Evolutionary conservation across 2,888 invertebrate genomes (phyloP), one percentile per base, ranked within the genome.

Genomic region (Agrochola lota): DNA sequence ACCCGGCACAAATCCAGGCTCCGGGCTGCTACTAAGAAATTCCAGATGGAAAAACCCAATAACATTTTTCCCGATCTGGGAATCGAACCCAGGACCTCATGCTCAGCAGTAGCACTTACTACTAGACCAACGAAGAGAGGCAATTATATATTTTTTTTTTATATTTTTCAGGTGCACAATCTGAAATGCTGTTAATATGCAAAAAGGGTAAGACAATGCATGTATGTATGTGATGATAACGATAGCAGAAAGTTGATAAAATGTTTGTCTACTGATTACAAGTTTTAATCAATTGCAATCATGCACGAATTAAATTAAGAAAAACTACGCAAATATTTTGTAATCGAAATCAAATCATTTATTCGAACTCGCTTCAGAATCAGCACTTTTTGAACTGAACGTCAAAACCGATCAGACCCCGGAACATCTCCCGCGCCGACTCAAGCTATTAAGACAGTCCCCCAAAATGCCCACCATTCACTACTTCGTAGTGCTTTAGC

Each of bases 241-340:
- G 67, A 77, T 71, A 63, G 12, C 8, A 57, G 35, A 76, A 62
- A 55, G 30, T 30, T 66, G 52, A 78, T 73, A 80, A 80, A 60
- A 60, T 60, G n/a, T 60, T 69, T 69, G n/a, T 55, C 23, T 66
- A 55, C 64, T 35, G 81, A 78, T 66, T 52, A 66, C 23, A 69
- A n/a, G 20, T 43, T 52, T 49, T 79, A n/a, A 80, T 71, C 55
- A 71, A 64, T 64, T 49, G 46, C 46, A 63, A 57, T 55, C 40
- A 57, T 52, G 40, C 30, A 30, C 20, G 15, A 64, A 52, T 8
- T 59, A 40, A 40, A 59, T 77, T 17, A 55, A 43, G 20, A 30
- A 52, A 60, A 60, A 9, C 64, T 43, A 40, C 30, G 30, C 7
- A 15, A 75, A 74, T 35, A 60, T 55, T 40, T 57, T 63, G 17